Percentiles rank a stretch among this genome's conserved stretches.
These are phyloP conservation scores for Corythornis cristatus DNA, from an alignment of 2,113 vertebrate genomes.

Conservation along the genomic window DNA sequence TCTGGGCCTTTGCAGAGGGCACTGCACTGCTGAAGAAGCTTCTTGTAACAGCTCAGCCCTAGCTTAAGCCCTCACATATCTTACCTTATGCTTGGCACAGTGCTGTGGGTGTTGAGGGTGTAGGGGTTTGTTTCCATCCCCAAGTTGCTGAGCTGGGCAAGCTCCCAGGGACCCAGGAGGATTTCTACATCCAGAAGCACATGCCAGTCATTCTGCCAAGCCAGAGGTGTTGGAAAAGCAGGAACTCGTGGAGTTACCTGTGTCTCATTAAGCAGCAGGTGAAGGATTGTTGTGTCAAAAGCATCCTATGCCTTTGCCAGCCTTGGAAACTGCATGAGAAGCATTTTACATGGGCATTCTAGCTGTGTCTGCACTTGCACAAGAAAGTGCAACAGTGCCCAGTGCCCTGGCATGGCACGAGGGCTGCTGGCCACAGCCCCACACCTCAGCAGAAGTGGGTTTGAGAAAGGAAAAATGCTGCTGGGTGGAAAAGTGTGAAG, in stretches of 20 bases:
- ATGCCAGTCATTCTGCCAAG: not conserved
- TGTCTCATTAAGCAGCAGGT: not conserved
- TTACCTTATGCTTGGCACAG: not conserved
- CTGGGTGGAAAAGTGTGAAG: not conserved
- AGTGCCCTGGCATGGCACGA: not conserved
- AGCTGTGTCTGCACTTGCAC: not conserved
- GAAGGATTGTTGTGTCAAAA: not conserved
- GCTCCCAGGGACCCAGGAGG: not conserved
- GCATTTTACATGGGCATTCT: not conserved
- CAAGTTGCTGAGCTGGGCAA: not conserved
- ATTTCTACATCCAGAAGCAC: not conserved
- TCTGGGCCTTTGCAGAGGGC: not conserved
- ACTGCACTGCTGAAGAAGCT: not conserved
- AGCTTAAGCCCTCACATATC: not conserved
- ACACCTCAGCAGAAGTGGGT: accelerated
- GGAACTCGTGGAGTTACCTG: not conserved
- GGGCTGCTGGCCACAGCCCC: too few species aligned
- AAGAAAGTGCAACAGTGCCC: not conserved
- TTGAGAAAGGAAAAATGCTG: not conserved
- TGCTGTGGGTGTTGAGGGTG: not conserved
- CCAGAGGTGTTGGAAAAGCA: not conserved
- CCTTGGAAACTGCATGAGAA: not conserved
- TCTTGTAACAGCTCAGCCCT: not conserved
- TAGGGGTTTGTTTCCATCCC: not conserved
- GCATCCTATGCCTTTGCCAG: not conserved